phyloP scores from a whole-genome alignment of 2,113 vertebrate species.

The Campylomormyrus numenius region DNA sequence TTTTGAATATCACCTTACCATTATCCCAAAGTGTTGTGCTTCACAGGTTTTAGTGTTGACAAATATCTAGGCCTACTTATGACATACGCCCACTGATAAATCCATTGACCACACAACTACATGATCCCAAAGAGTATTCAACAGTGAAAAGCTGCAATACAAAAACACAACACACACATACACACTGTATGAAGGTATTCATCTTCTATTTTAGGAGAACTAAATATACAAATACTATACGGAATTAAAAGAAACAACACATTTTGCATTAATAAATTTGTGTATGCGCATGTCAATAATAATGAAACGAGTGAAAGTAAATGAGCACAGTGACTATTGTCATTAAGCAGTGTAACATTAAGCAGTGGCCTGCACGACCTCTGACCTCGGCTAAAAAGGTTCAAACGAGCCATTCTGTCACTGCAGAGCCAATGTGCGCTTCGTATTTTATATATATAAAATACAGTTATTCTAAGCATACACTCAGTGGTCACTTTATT shows the following conservation, averaged over 20 bases:
- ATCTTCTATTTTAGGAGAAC: not conserved
- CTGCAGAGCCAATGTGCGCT: not conserved
- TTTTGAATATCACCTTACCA: not conserved
- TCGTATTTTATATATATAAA: not conserved
- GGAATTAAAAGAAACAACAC: not conserved
- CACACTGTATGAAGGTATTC: not conserved
- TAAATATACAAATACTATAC: not conserved
- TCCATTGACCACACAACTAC: not conserved
- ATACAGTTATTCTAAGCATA: not conserved
- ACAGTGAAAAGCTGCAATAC: not conserved
- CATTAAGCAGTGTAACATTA: not conserved
- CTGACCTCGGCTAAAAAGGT: not conserved
- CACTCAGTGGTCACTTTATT: not conserved
- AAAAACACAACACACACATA: not conserved
- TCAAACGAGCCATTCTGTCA: not conserved
- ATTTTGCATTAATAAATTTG: not conserved
- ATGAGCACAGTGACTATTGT: not conserved
- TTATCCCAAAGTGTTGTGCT: not conserved
- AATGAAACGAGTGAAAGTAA: not conserved
- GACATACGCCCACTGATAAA: not conserved
- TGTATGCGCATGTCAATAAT: not conserved
- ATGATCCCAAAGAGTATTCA: not conserved
- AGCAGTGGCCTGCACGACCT: not conserved
- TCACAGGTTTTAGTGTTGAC: not conserved
- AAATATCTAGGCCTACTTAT: not conserved